phyloP scores from a whole-genome alignment of 2,888 invertebrate genomes.

The Thecophora atra region DNA sequence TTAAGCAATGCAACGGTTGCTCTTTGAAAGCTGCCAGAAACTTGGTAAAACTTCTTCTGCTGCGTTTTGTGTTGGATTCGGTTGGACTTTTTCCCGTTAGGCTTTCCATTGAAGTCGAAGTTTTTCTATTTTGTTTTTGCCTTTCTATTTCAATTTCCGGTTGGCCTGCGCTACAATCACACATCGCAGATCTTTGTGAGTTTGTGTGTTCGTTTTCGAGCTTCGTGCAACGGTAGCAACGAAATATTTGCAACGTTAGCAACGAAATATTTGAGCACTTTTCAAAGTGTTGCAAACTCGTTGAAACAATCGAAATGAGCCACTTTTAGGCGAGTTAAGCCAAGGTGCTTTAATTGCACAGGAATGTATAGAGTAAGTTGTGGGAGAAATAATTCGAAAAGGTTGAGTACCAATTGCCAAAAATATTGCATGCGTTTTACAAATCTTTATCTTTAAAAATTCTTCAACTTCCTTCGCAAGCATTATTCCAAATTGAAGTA shows the following conservation, averaged over 20 bases:
- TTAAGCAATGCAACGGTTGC: slow-evolving; percentile 27
- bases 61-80: not conserved
- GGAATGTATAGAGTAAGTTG: not conserved
- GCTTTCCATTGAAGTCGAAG: not conserved
- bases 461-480: too few relatives aligned
- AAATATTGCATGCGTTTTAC: too few relatives aligned
- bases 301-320: slow-evolving; percentile 36
- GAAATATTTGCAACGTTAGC: not conserved
- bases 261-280: slow-evolving; percentile 28
- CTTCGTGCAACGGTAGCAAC: not conserved
- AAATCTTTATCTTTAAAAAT: too few relatives aligned
- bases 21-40: slow-evolving; percentile 23
- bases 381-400: not conserved
- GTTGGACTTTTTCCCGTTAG: not conserved
- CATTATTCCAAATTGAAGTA: not conserved
- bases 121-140: not conserved
- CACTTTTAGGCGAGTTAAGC: slow-evolving; percentile 31
- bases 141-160: slow-evolving; percentile 21
- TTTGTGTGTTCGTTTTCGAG: not conserved
- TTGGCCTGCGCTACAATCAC: not conserved
- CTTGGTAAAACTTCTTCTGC: slow-evolving; percentile 18
- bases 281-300: slow-evolving; percentile 35
- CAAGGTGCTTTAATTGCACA: slow-evolving; percentile 17
- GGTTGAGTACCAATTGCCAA: not conserved
- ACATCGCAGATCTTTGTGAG: not conserved